Percentiles rank a stretch among this genome's conserved stretches.
Evolutionary conservation across 2,113 vertebrate genomes (phyloP).

Genomic region (Enhydra lutris): DNA sequence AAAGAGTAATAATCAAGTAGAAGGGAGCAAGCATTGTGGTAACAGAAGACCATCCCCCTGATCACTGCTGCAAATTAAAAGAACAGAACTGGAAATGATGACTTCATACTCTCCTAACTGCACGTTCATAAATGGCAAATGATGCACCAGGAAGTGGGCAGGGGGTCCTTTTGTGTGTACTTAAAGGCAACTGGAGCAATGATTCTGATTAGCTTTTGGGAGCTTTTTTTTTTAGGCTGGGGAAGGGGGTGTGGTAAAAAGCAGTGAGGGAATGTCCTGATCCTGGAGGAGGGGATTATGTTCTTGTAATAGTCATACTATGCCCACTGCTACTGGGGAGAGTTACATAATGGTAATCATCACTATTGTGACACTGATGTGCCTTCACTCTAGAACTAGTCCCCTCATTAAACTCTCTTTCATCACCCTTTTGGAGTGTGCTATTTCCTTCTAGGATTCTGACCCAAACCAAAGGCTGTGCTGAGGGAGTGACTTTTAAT

Average conservation of each 20-base stretch:
- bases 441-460: neutral
- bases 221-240: neutral
- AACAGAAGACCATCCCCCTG: neutral
- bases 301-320: neutral
- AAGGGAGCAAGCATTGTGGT: neutral
- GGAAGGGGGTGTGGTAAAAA: neutral
- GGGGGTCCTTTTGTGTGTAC: neutral
- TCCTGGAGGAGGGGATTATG: neutral
- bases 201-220: neutral
- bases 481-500: neutral
- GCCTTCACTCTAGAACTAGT: neutral
- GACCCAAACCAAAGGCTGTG: neutral
- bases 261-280: neutral
- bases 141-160: neutral
- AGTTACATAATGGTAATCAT: neutral
- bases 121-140: neutral
- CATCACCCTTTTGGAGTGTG: neutral
- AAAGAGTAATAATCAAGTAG: neutral
- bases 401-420: neutral
- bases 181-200: neutral
- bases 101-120: neutral
- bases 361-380: neutral
- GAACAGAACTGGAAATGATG: neutral
- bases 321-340: neutral
- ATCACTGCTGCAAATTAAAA: neutral